phyloP scores from a whole-genome alignment of 2,797 vertebrate species.

The Allobates femoralis region DNA sequence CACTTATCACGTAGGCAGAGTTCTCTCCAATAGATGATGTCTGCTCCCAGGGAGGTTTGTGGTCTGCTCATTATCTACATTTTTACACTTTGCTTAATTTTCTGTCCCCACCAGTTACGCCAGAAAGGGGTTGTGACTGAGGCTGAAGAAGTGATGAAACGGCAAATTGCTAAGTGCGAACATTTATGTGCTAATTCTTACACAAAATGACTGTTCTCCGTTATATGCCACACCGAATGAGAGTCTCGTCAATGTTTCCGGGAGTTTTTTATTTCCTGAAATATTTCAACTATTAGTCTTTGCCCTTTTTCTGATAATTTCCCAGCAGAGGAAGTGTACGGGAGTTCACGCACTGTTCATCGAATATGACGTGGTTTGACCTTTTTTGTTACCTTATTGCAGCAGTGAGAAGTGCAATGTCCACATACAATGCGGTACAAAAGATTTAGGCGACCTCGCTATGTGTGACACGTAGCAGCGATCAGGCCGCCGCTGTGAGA shows the following conservation, averaged over 20 bases:
- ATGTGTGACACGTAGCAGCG: too few species aligned
- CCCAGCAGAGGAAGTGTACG: neutral
- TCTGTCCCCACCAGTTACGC: conserved; percentile 59
- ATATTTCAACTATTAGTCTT: conserved; percentile 11
- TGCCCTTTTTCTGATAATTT: neutral
- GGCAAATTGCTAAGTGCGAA: conserved; percentile 45
- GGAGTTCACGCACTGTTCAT: too few species aligned
- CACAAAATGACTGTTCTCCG: conserved; percentile 28
- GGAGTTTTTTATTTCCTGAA: neutral
- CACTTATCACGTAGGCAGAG: neutral
- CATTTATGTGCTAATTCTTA: conserved; percentile 43
- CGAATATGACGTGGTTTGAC: too few species aligned
- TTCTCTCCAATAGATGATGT: neutral
- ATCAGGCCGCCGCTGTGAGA: too few species aligned
- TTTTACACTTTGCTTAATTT: conserved; percentile 48
- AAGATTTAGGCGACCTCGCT: too few species aligned
- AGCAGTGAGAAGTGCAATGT: too few species aligned
- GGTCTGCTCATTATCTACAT: conserved; percentile 49
- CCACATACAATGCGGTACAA: too few species aligned
- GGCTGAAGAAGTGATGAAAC: conserved; percentile 44
- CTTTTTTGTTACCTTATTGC: too few species aligned
- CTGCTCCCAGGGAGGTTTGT: conserved; percentile 4
- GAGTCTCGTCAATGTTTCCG: neutral
- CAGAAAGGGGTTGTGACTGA: neutral
- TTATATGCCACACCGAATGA: conserved; percentile 24